A percentile compares a stretch with the other conserved stretches of the same genome.
phyloP scores from a whole-genome alignment of 2,113 vertebrate genomes.

The Nesospiza acunhae region DNA sequence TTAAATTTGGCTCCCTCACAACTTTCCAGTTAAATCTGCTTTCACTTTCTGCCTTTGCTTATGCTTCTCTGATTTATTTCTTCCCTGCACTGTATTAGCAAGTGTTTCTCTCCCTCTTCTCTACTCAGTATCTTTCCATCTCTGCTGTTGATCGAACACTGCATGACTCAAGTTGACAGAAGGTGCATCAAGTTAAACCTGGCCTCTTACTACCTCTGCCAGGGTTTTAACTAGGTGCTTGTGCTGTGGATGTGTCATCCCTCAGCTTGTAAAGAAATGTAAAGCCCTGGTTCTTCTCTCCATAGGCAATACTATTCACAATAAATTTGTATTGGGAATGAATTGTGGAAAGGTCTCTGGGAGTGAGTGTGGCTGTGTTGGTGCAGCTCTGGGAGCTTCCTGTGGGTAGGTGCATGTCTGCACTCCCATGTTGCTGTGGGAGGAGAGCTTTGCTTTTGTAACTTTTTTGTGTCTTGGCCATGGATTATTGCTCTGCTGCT shows the following conservation, averaged over 20 bases:
- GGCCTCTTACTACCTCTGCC: not conserved
- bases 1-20: not conserved
- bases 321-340: rapidly evolving
- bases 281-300: not conserved
- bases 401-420: not conserved
- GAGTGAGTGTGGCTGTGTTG: not conserved
- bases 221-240: not conserved
- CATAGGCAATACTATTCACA: not conserved
- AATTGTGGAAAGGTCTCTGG: not conserved
- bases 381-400: not conserved
- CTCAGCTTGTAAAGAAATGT: not conserved
- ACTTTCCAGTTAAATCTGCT: not conserved
- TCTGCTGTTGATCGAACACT: not conserved
- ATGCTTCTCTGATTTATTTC: not conserved
- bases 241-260: not conserved
- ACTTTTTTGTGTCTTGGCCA: not conserved
- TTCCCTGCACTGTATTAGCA: not conserved
- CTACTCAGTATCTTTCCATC: rapidly evolving
- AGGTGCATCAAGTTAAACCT: not conserved
- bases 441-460: not conserved
- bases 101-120: not conserved
- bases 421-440: rapidly evolving
- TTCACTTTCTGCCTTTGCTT: not conserved
- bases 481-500: not conserved
- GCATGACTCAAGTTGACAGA: rapidly evolving